Conservation (phyloP, 2,113 vertebrate genomes). For the Aix galericulata region DNA sequence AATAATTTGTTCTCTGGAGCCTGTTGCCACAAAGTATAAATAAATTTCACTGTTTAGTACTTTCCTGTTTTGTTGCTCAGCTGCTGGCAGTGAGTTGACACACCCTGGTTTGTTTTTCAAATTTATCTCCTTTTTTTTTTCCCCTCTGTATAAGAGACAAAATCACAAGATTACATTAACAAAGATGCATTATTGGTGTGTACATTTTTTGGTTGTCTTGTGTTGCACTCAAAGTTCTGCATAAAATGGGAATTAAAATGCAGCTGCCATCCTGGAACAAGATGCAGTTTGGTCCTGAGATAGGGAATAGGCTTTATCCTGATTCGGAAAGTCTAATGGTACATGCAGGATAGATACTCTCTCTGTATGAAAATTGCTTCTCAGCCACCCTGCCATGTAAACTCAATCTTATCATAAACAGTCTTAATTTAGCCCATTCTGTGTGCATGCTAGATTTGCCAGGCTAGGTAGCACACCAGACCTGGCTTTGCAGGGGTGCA, state of each 20-base stretch:
- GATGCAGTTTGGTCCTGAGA: background rate
- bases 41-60: slow-evolving; percentile 39
- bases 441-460: background rate
- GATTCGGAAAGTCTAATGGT: background rate
- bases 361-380: background rate
- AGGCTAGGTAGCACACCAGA: background rate
- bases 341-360: background rate
- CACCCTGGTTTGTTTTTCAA: slow-evolving; percentile 20
- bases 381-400: background rate
- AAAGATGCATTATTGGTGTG: background rate
- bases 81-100: slow-evolving; percentile 17
- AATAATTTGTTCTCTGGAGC: slow-evolving; percentile 54
- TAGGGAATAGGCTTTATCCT: background rate
- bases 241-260: background rate
- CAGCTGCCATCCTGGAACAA: background rate
- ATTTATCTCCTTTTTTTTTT: background rate
- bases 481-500: background rate
- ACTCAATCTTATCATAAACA: background rate
- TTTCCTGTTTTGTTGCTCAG: slow-evolving; percentile 4
- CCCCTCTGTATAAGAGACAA: background rate
- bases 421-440: background rate
- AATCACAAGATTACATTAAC: background rate
- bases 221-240: background rate
- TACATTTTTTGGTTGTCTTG: background rate
- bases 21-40: slow-evolving; percentile 16